Evolutionary conservation across 2,888 invertebrate genomes (phyloP), one percentile per base, ranked within the genome.

Genomic region (Eupithecia pulchellata): DNA sequence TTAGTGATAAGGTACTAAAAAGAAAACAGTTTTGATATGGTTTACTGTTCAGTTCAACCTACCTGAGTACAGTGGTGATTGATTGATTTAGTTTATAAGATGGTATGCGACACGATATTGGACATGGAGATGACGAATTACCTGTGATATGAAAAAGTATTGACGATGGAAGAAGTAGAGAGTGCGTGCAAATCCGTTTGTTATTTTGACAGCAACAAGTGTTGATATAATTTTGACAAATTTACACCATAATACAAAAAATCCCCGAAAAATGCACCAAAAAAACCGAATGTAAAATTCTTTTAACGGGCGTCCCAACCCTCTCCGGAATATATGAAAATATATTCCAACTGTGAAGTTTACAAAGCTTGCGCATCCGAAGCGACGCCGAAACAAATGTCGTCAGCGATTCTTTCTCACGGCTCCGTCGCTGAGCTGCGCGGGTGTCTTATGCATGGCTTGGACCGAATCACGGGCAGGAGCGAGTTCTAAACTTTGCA

Each of bases 321-420:
- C 52, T 52, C 63, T 25, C 72, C 25, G 65, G 69, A 77, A 77
- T 75, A 71, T 78, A 78, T 77, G 78, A 78, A 77, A 78, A 78
- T 78, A 75, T 78, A 78, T 78, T 77, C 75, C 42, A 36, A 71
- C 68, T 82, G 75, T 74, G 79, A 83, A 86, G 86, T 89, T 86
- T 83, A 83, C 84, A 84, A 83, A 84, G 84, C 82, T 84, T 83
- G 83, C 82, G 86, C 84, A 86, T 86, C 86, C 83, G 82, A 86
- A 86, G 83, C 82, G 85, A 82, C 86, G 85, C 77, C 82, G 87
- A 86, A 88, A 89, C 90, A 91, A 91, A 91, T 91, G 91, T 90
- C 86, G 88, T 79, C 87, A 84, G 81, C 85, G 85, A 86, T 91
- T 87, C 88, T 86, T 91, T 91, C 91, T 89, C 92, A 91, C 91